Evolutionary conservation across 2,113 vertebrate genomes (phyloP).

Genomic region (Syngnathus floridae): DNA sequence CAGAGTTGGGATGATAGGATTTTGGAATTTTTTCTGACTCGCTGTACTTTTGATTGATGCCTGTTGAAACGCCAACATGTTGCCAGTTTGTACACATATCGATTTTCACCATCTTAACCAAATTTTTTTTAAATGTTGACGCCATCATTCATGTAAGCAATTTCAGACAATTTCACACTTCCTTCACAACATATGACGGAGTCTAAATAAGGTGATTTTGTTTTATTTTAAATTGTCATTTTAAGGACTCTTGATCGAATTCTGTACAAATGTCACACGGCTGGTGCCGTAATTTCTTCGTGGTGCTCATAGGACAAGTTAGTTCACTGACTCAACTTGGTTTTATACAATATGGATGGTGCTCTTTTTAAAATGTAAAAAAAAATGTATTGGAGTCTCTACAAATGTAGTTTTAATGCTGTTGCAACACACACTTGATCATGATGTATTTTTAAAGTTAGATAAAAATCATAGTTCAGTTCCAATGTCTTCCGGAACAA

Average conservation of each 20-base stretch:
- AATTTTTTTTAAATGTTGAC: neutral
- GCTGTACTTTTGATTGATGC: conserved; percentile 66
- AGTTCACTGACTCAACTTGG: conserved; percentile 35
- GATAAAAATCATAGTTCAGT: conserved; percentile 19
- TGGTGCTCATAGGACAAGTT: conserved; percentile 66
- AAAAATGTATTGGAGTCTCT: conserved; percentile 20
- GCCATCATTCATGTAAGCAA: neutral
- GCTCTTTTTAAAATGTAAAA: conserved; percentile 46
- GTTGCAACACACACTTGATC: neutral
- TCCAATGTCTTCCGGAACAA: conserved; percentile 47
- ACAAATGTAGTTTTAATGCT: conserved; percentile 13
- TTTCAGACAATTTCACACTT: neutral
- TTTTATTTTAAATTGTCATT: neutral
- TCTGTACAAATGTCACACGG: conserved; percentile 9
- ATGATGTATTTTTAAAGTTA: conserved; percentile 17
- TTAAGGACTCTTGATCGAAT: conserved; percentile 14
- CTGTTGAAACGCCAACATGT: conserved; percentile 44
- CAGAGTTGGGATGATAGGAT: conserved; percentile 40
- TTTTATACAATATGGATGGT: conserved; percentile 43
- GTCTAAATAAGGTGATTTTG: neutral
- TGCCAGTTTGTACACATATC: conserved; percentile 3
- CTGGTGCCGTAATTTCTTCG: conserved; percentile 22
- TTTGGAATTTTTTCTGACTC: conserved; percentile 37
- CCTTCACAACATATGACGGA: neutral
- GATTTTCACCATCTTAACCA: neutral